phyloP scores from a whole-genome alignment of 2,888 invertebrate genomes.

The Zele albiditarsus region DNA sequence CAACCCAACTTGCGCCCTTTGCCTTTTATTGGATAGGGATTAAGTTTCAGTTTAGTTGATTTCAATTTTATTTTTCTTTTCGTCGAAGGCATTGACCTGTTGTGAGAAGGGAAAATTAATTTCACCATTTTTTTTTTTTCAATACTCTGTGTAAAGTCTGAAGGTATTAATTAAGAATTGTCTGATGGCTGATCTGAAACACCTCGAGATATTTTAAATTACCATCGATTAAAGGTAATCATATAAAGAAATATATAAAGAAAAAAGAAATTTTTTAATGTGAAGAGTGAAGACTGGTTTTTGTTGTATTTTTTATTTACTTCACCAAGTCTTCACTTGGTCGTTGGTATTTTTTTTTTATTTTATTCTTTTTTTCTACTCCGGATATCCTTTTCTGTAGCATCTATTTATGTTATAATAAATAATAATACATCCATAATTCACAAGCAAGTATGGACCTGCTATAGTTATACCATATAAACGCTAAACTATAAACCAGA shows the following conservation, averaged over 20 bases:
- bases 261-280: not conserved
- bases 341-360: not conserved
- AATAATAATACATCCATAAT: not conserved
- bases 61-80: conserved; percentile 51
- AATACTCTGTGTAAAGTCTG: conserved; percentile 43
- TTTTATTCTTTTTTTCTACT: conserved; percentile 36
- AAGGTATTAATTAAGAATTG: not conserved
- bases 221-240: not conserved
- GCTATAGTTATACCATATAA: not conserved
- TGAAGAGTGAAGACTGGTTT: not conserved
- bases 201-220: not conserved
- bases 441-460: not conserved
- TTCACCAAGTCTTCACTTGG: not conserved
- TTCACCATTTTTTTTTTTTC: conserved; percentile 50
- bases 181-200: not conserved
- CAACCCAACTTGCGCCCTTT: conserved; percentile 3
- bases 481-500: not conserved
- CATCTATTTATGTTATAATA: not conserved
- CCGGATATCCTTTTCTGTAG: not conserved
- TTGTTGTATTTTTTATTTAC: not conserved
- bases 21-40: conserved; percentile 49
- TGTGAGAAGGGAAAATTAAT: conserved; percentile 56
- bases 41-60: conserved; percentile 51
- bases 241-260: not conserved
- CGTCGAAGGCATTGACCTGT: conserved; percentile 52